Evolutionary conservation across 2,113 vertebrate genomes (phyloP).

Genomic region (Ctenodactylus gundi): DNA sequence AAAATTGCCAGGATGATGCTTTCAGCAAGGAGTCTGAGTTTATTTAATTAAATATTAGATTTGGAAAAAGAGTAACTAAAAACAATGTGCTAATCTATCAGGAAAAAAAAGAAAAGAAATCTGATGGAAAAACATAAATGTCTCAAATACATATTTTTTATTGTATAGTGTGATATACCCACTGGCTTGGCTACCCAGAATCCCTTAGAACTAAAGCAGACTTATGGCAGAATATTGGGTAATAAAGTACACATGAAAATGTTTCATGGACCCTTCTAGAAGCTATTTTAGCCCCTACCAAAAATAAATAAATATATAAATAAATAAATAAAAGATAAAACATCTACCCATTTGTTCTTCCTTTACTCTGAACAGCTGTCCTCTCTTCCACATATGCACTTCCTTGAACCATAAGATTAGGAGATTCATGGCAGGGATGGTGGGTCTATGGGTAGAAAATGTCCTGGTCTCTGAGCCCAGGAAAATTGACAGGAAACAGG

Average conservation of each 20-base stretch:
- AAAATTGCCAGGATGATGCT: background rate
- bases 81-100: background rate
- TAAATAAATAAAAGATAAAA: background rate
- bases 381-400: background rate
- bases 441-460: background rate
- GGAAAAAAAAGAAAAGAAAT: background rate
- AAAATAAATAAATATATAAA: too few species aligned
- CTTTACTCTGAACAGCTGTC: background rate
- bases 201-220: background rate
- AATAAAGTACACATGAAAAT: background rate
- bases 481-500: background rate
- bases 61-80: background rate
- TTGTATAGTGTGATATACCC: background rate
- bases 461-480: background rate
- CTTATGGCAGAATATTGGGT: background rate
- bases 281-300: too few species aligned
- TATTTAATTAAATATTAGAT: background rate
- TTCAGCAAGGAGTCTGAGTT: background rate
- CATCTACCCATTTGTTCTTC: background rate
- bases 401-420: background rate
- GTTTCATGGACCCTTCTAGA: background rate
- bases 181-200: background rate
- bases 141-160: background rate
- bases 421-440: fast-evolving
- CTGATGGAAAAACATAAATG: background rate